Percentiles rank a stretch among this genome's conserved stretches.
phyloP scores from a whole-genome alignment of 2,888 invertebrate species.

The Linyphia triangularis region DNA sequence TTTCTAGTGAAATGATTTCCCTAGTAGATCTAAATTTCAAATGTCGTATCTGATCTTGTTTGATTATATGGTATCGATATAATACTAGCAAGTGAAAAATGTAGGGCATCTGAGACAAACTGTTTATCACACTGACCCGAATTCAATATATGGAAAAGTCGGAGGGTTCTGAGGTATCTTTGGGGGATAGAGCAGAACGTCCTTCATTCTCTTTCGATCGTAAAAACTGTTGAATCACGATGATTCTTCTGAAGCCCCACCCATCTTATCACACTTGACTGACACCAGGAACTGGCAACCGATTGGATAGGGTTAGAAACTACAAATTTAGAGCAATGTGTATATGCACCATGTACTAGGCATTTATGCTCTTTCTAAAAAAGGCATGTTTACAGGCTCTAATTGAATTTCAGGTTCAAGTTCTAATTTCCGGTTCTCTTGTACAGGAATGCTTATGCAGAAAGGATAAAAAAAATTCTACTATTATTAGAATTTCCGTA shows the following conservation, averaged over 20 bases:
- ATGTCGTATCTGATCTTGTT: constrained; percentile 19
- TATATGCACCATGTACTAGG: not conserved
- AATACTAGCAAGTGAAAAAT: constrained; percentile 20
- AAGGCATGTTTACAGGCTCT: not conserved
- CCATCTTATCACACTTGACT: constrained; percentile 31
- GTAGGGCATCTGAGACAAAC: constrained; percentile 28
- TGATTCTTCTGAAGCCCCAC: constrained; percentile 23
- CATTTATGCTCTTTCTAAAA: not conserved
- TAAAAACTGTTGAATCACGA: constrained; percentile 46
- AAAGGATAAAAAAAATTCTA: too few species aligned
- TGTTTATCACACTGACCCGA: constrained; percentile 38
- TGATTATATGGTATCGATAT: constrained; percentile 40
- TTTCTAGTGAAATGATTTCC: constrained; percentile 50
- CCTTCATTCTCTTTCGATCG: constrained; percentile 5
- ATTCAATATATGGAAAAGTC: constrained; percentile 39
- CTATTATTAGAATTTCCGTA: too few species aligned
- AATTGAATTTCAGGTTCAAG: not conserved
- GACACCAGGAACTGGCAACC: constrained; percentile 29
- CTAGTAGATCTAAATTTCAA: constrained; percentile 35
- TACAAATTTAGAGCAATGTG: not conserved
- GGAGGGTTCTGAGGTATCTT: constrained; percentile 20
- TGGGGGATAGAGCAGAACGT: not conserved
- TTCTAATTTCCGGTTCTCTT: not conserved
- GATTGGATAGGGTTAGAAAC: not conserved
- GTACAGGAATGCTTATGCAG: not conserved